Percentiles rank a stretch among this genome's conserved stretches.
Evolutionary conservation across 2,797 vertebrate species (phyloP).

Genomic region (Falco berigora): DNA sequence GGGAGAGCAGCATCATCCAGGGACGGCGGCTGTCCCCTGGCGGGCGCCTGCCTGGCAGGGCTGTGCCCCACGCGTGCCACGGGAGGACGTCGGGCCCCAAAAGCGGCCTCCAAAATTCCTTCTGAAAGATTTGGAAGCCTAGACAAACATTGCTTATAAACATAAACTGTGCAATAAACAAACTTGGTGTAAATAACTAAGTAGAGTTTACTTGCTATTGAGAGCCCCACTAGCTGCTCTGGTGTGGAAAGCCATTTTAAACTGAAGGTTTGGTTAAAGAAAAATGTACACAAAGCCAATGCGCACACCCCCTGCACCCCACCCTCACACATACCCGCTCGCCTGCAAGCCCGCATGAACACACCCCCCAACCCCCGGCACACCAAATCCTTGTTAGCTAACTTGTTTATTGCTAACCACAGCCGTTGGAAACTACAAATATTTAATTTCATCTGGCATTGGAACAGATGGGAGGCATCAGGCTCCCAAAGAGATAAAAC

Average conservation of each 20-base stretch:
- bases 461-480: constrained; percentile 60
- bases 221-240: neutral
- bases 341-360: neutral
- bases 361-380: neutral
- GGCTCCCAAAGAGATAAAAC: constrained; percentile 56
- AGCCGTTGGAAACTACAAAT: constrained; percentile 52
- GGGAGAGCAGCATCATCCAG: neutral
- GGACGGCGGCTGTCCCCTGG: neutral
- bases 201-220: neutral
- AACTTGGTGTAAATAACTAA: constrained; percentile 56
- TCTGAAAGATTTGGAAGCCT: constrained; percentile 22
- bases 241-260: constrained; percentile 19
- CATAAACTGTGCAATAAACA: constrained; percentile 62
- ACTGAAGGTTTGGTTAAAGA: constrained; percentile 10
- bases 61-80: neutral
- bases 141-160: constrained; percentile 54
- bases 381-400: constrained; percentile 30
- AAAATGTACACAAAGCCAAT: neutral
- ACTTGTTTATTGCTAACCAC: constrained; percentile 55
- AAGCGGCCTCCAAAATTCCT: constrained; percentile 38
- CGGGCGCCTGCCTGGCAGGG: neutral
- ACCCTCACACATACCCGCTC: neutral
- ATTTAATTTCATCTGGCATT: constrained; percentile 51
- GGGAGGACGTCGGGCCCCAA: neutral
- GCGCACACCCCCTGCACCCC: neutral